phyloP scores from a whole-genome alignment of 1,140 invertebrate species.

The Hypothenemus hampei region DNA sequence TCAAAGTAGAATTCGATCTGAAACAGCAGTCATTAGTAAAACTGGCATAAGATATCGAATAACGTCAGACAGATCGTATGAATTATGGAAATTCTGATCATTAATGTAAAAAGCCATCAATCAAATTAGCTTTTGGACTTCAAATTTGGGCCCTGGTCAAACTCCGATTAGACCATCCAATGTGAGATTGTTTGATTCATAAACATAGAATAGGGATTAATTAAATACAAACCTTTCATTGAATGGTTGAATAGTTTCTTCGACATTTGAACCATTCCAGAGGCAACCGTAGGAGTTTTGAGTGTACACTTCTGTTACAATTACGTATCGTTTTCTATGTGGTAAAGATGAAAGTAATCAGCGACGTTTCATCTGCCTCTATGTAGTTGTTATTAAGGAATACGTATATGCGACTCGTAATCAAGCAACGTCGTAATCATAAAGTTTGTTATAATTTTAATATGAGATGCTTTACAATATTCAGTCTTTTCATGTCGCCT shows the following conservation, averaged over 20 bases:
- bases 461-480: too few species aligned
- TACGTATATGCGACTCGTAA: background rate
- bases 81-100: background rate
- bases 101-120: background rate
- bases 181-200: too few species aligned
- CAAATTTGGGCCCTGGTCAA: too few species aligned
- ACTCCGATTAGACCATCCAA: too few species aligned
- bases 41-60: background rate
- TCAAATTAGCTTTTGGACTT: background rate
- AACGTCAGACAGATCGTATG: background rate
- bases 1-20: background rate
- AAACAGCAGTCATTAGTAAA: background rate
- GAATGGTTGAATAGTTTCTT: too few species aligned
- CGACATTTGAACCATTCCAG: background rate
- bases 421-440: slow-evolving; percentile 4
- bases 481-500: too few species aligned
- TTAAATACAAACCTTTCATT: too few species aligned
- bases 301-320: background rate
- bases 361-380: slow-evolving; percentile 5
- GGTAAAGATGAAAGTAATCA: slow-evolving; percentile 13
- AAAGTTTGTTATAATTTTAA: slow-evolving; percentile 8
- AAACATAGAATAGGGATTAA: too few species aligned
- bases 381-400: slow-evolving; percentile 2
- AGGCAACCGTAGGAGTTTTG: too few species aligned
- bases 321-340: slow-evolving; percentile 5